Evolutionary conservation across 2,888 invertebrate genomes (phyloP).

Genomic region (Pristionchus exspectatus): DNA sequence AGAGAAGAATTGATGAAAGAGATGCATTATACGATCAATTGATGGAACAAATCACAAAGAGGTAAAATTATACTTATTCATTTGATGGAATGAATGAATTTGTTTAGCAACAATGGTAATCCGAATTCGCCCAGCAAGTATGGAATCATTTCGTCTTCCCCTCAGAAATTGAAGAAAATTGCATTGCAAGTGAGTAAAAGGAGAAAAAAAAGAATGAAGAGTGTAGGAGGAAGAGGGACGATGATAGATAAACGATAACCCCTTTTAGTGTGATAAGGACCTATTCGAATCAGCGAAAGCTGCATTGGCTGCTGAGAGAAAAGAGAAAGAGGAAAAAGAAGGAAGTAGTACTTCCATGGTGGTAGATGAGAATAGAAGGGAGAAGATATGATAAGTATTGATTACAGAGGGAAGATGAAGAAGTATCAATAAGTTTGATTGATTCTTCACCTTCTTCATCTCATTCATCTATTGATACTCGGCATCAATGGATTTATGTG

Average conservation of each 20-base stretch:
- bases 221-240: not conserved
- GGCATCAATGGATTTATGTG: conserved; percentile 41
- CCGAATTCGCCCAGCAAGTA: conserved; percentile 31
- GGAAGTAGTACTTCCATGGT: not conserved
- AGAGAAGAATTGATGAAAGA: conserved; percentile 45
- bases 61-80: not conserved
- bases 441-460: conserved; percentile 17
- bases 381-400: not conserved
- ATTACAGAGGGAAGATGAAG: not conserved
- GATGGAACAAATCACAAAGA: conserved; percentile 24
- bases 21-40: conserved; percentile 35
- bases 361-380: not conserved
- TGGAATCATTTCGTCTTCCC: conserved; percentile 31
- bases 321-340: not conserved
- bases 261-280: conserved; percentile 45
- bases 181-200: conserved; percentile 22
- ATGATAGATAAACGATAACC: not conserved
- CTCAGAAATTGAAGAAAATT: conserved; percentile 37
- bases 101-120: conserved; percentile 7
- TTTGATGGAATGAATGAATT: not conserved
- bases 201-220: not conserved
- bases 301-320: conserved; percentile 34
- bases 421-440: not conserved
- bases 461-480: not conserved
- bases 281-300: conserved; percentile 51